A percentile compares a stretch with the other conserved stretches of the same genome.
These are phyloP conservation scores for Anguilla pacifica DNA, from an alignment of 2,797 vertebrate genomes.

Conservation along the genomic window DNA sequence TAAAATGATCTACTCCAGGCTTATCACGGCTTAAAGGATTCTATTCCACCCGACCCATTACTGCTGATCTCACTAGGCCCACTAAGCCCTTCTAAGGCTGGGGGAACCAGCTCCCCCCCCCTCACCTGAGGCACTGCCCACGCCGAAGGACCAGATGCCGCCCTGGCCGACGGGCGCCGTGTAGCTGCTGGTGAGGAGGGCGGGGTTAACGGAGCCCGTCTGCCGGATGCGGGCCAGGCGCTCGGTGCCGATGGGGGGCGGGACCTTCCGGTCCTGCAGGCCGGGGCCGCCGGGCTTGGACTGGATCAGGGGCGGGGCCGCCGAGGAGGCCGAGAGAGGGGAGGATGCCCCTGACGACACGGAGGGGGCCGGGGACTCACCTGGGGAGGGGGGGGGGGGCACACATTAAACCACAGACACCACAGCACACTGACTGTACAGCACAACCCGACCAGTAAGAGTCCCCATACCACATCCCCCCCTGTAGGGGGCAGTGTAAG, in stretches of 20 bases:
- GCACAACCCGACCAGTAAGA: too few species aligned
- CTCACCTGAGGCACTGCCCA: constrained; percentile 90
- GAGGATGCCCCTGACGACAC: not conserved
- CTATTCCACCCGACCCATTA: not conserved
- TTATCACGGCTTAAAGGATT: too few species aligned
- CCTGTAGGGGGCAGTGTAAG: too few species aligned
- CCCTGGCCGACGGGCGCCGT: constrained; percentile 93
- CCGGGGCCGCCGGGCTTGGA: constrained; percentile 78
- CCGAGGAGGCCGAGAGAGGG: constrained; percentile 59
- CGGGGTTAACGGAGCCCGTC: constrained; percentile 88
- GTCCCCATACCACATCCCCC: too few species aligned
- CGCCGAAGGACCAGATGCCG: constrained; percentile 98
- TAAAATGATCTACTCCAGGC: too few species aligned
- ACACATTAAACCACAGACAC: not conserved
- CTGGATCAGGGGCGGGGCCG: constrained; percentile 84
- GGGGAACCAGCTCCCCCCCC: not conserved
- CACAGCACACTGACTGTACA: not conserved
- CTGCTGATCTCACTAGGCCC: not conserved
- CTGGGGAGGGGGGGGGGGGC: not conserved
- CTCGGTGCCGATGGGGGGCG: constrained; percentile 95
- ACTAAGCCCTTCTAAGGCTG: too few species aligned
- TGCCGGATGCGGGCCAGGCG: constrained; percentile 92
- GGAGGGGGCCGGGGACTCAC: not conserved
- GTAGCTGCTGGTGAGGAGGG: constrained; percentile 91
- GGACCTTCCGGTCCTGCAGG: constrained; percentile 93